These are phyloP conservation scores for Malaclemys terrapin DNA, from an alignment of 2,113 vertebrate genomes.

Conservation along the genomic window DNA sequence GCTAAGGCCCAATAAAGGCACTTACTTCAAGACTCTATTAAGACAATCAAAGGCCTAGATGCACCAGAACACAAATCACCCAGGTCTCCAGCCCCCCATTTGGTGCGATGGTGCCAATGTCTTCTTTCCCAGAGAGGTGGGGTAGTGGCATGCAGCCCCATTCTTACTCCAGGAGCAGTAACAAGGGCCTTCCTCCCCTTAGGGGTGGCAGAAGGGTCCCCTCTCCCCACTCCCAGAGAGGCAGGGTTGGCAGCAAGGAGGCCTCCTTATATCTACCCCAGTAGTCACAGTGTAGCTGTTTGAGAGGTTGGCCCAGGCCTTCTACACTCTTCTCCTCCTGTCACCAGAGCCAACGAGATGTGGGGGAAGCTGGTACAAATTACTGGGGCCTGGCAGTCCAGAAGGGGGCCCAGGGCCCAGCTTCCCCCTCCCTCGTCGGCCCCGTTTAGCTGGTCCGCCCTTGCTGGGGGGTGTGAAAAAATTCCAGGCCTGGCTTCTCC, in stretches of 20 bases:
- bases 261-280: accelerated
- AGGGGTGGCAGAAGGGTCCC: neutral
- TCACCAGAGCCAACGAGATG: no score
- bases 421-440: no score
- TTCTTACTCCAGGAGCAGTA: accelerated
- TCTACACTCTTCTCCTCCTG: neutral
- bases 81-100: neutral
- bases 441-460: no score
- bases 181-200: neutral
- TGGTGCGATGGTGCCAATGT: neutral
- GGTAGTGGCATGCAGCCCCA: neutral
- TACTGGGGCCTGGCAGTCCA: no score
- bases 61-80: neutral
- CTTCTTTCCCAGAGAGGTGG: neutral
- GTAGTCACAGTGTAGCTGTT: neutral
- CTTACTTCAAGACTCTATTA: neutral
- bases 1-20: constrained; percentile 48
- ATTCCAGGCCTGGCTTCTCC: no score
- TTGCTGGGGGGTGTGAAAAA: no score
- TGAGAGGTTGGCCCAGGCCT: neutral
- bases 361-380: no score
- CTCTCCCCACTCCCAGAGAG: neutral
- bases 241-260: neutral
- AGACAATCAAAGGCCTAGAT: neutral
- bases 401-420: no score